These are phyloP conservation scores for Rhadina sibilatrix DNA, from an alignment of 2,113 vertebrate genomes.

Conservation along the genomic window DNA sequence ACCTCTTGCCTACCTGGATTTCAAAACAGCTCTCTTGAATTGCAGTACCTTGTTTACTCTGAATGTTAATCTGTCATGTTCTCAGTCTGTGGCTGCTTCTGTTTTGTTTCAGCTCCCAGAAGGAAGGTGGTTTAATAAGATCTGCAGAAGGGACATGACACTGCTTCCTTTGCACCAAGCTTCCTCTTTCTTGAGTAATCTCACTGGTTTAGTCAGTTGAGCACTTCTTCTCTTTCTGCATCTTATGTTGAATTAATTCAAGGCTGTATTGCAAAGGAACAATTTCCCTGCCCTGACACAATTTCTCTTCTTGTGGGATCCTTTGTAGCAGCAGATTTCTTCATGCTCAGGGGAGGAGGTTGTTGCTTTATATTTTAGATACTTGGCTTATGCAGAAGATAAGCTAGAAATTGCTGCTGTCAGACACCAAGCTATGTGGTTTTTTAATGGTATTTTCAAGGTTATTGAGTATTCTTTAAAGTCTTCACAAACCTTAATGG, in stretches of 20 bases:
- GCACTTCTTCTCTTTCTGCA: not conserved
- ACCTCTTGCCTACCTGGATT: not conserved
- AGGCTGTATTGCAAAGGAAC: not conserved
- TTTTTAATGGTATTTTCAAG: not conserved
- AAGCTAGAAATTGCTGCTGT: not conserved
- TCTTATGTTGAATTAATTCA: not conserved
- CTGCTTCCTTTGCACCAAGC: not conserved
- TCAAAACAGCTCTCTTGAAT: not conserved
- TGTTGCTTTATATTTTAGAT: not conserved
- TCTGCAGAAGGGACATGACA: not conserved
- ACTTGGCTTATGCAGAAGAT: not conserved
- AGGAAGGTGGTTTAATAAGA: not conserved
- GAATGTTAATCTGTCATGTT: not conserved
- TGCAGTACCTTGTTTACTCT: not conserved
- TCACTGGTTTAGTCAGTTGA: not conserved
- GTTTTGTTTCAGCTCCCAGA: not conserved
- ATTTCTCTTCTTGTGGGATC: not conserved
- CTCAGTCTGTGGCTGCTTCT: not conserved
- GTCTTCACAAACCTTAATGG: not conserved
- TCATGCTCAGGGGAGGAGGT: not conserved
- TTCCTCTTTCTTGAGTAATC: not conserved
- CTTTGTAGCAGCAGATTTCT: not conserved
- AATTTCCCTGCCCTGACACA: too few relatives aligned
- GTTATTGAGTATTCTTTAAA: not conserved
- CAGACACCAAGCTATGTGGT: rapidly evolving